A percentile compares a stretch with the other conserved stretches of the same genome.
These are phyloP conservation scores for Urocynchramus pylzowi DNA, from an alignment of 2,113 vertebrate genomes.

Conservation along the genomic window DNA sequence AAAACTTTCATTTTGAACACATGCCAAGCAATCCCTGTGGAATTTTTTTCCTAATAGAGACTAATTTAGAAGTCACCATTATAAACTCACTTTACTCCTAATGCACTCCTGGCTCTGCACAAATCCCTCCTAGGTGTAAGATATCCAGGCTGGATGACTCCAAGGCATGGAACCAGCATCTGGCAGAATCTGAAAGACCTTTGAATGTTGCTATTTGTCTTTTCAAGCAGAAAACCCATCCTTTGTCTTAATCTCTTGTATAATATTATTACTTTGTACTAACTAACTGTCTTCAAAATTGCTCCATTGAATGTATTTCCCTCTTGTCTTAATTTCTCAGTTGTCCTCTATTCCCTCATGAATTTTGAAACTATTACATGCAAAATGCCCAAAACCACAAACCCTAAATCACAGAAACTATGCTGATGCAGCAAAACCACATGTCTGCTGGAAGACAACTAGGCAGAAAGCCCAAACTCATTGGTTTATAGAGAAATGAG, in stretches of 20 bases:
- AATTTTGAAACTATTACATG: neutral
- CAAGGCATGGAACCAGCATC: neutral
- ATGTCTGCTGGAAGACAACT: neutral
- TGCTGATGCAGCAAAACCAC: neutral
- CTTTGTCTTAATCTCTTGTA: neutral
- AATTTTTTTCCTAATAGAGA: neutral
- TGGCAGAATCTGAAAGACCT: neutral
- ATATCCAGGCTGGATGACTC: neutral
- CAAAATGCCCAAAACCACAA: neutral
- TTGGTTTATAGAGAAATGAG: neutral
- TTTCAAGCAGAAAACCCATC: neutral
- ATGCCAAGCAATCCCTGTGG: neutral
- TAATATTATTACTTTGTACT: neutral
- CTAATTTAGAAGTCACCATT: neutral
- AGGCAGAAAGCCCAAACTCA: neutral
- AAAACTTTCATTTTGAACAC: neutral
- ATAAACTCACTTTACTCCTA: neutral
- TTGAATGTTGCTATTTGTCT: neutral
- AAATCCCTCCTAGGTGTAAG: neutral
- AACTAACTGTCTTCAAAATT: neutral
- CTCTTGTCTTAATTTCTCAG: neutral
- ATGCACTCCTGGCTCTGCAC: neutral
- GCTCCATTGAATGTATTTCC: neutral
- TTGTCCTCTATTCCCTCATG: neutral
- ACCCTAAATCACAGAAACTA: neutral